A percentile compares a stretch with the other conserved stretches of the same genome.
Conservation (phyloP, 2,888 invertebrate species). For the Platypus cylindrus region DNA sequence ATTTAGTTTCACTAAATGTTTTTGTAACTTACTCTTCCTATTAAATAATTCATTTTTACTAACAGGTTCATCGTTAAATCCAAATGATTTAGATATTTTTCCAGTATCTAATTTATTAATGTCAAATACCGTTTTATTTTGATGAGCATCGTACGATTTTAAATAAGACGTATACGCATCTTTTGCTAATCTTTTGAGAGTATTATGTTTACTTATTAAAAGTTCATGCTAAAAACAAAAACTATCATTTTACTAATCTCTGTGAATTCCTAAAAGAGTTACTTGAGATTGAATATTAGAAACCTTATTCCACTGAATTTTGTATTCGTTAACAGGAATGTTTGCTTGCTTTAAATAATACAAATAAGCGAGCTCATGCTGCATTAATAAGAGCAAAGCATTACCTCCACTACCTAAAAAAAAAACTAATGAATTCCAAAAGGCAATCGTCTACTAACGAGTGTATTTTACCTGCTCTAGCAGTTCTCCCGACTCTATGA, state of each 20-base stretch:
- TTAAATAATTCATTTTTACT: too few species aligned
- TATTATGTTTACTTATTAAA: slow-evolving; percentile 87
- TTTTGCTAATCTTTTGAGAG: slow-evolving; percentile 85
- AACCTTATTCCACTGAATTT: slow-evolving; percentile 94
- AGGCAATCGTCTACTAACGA: not conserved
- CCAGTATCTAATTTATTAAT: slow-evolving; percentile 81
- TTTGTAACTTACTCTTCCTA: too few species aligned
- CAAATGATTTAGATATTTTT: slow-evolving; percentile 83
- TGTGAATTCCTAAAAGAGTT: slow-evolving; percentile 15
- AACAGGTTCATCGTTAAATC: too few species aligned
- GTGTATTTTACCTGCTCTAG: slow-evolving; percentile 54
- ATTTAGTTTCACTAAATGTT: too few species aligned
- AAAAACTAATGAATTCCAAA: too few species aligned
- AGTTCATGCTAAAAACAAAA: slow-evolving; percentile 69
- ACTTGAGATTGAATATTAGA: slow-evolving; percentile 94
- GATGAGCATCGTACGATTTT: slow-evolving; percentile 92
- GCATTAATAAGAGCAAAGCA: slow-evolving; percentile 81
- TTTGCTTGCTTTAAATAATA: slow-evolving; percentile 84
- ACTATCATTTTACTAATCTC: not conserved
- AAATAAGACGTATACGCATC: slow-evolving; percentile 95
- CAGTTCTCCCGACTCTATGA: slow-evolving; percentile 72
- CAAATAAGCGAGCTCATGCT: slow-evolving; percentile 92
- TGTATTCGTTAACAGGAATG: slow-evolving; percentile 91
- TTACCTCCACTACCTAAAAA: slow-evolving; percentile 55
- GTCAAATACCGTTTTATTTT: slow-evolving; percentile 87